Base-by-base conservation (phyloP, 2,888 invertebrate genomes). In the Spodoptera exigua region DNA sequence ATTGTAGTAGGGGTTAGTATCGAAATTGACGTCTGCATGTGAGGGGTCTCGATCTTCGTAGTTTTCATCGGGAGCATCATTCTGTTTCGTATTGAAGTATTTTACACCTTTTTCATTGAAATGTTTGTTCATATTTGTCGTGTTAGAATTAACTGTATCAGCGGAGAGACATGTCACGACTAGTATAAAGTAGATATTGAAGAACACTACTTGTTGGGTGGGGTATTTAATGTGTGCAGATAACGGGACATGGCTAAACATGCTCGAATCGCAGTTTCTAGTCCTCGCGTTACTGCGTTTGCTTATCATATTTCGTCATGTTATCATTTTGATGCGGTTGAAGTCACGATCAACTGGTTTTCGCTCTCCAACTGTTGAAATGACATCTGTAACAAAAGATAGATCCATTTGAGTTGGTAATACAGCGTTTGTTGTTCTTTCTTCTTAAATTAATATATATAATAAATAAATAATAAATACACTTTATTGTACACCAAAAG, bases 301-400 rank as follows among this genome's bases (percentile, higher is more conserved):
- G 70, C 80, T 83, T 79, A 80, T 76, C 91, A 92, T 92, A 86
- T 89, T 93, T 87, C 86, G 87, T 93, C 92, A 92, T 87, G 92
- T 90, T 87, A 88, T 86, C 88, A 89, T 91, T 83, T 86, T 83
- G 70, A 73, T 70, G 69, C 71, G 65, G 63, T 74, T 79, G 73
- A 80, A 73, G 79, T 76, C 75, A 76, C 73, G 72, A 81, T 79
- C 76, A 70, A 61, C 64, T 64, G 60, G 76, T 63, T 71, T 78
- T 74, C 68, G 57, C 74, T 64, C 68, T 77, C 69, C 74, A 65
- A 51, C 61, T 66, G 65, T 64, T 76, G 62, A 56, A 56, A 60
- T 69, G 61, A 65, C 84, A 90, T 89, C 93, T 93, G 92, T 27
- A 93, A 91, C 92, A 92, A 92, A 75, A 16, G 57, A 77, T 44